phyloP scores from a whole-genome alignment of 35 echinoderm and acorn worm species.

The Apostichopus japonicus region DNA sequence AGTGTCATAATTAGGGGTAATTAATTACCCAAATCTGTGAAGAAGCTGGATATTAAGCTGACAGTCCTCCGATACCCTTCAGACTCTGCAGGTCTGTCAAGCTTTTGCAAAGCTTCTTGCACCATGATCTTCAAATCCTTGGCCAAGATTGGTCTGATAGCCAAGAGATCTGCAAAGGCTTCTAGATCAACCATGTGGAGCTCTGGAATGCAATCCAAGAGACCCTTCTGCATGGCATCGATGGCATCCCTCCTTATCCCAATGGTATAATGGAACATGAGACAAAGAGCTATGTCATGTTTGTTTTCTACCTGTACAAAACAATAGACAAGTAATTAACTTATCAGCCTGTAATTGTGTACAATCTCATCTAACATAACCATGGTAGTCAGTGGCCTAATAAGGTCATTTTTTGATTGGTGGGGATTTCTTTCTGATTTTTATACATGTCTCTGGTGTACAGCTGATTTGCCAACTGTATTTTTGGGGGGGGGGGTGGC shows the following conservation, averaged over 20 bases:
- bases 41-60: neutral
- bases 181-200: neutral
- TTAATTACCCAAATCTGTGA: neutral
- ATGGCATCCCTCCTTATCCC: neutral
- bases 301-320: neutral
- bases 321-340: neutral
- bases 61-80: neutral
- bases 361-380: too few relatives aligned
- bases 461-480: too few relatives aligned
- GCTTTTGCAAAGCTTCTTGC: neutral
- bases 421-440: too few relatives aligned
- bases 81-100: neutral
- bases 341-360: too few relatives aligned
- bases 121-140: neutral
- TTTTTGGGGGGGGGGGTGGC: too few relatives aligned
- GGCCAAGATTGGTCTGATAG: neutral
- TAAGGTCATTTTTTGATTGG: too few relatives aligned
- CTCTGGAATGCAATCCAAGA: neutral
- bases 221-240: neutral
- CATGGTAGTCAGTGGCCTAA: too few relatives aligned
- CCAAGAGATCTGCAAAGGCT: neutral
- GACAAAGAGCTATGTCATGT: conserved; percentile 11
- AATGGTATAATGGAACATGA: conserved; percentile 17
- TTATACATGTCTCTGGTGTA: too few relatives aligned
- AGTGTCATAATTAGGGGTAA: too few relatives aligned